Base-by-base conservation (phyloP, 2,113 vertebrate species). In the Nematolebias whitei region DNA sequence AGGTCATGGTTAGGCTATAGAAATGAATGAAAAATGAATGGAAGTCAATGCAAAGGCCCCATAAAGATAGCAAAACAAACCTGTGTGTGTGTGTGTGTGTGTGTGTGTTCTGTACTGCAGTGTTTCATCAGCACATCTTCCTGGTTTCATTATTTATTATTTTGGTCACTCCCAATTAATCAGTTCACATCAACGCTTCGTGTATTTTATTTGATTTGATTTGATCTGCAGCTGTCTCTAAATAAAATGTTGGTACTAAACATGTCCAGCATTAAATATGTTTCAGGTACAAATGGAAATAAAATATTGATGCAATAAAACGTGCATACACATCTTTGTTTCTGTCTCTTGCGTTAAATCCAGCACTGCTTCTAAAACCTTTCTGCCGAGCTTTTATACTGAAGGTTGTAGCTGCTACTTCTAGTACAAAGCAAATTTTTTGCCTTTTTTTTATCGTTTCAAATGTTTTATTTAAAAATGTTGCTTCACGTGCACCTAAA, bases 101-200 rank as follows among this genome's bases (percentile, higher is more conserved):
- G 12, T 67, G 39, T 54, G 6, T 38, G 23, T 64, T 35, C 66
- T 47, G 3, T 29, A 29, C 26, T 29, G 26, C 45, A 43, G 55
- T 23, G 56, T 70, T 72, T 81, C 58, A 71, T 72, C 62, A 20
- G n/a, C 69, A 41, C 20, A 20, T 19, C 20, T 13, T 23, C 44
- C 62, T 53, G 23, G 26, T 53, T 54, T 77, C 66, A 64, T 84
- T 87, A 85, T 90, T 89, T 88, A 89, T 88, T 86, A 47, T 76
- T 85, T 73, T 79, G 71, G 63, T 80, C 83, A 50, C 19, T 48
- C 19, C 64, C 56, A 61, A 60, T 14, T 12, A 70, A 66, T 78
- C 57, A 59, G 2, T 12, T 74, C 39, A 23, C 55, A 19, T 51
- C 2, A 13, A 18, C 19, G 13, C 29, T 16, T 18, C 20, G 22